phyloP scores from a whole-genome alignment of 2,888 invertebrate genomes.

The Melinopterus prodromus region DNA sequence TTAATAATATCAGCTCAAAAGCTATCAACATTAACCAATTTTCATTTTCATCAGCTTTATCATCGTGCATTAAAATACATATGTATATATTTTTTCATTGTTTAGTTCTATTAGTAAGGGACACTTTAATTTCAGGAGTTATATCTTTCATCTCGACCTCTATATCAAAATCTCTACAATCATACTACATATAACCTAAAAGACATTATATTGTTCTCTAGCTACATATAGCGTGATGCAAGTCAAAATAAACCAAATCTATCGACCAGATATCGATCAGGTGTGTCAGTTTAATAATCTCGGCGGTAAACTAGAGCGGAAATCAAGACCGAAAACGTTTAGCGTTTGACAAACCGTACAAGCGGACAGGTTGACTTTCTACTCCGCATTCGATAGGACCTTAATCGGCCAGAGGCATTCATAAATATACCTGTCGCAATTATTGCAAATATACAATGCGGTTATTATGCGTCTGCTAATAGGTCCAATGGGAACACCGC shows the following conservation, averaged over 20 bases:
- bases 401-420: neutral
- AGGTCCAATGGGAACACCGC: neutral
- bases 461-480: constrained; percentile 4
- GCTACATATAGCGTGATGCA: neutral
- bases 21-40: no score
- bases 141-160: no score
- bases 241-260: neutral
- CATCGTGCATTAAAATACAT: no score
- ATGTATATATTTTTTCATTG: no score
- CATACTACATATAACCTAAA: neutral
- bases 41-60: no score
- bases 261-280: neutral
- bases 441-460: neutral
- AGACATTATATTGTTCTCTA: neutral
- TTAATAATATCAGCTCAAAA: no score
- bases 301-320: neutral
- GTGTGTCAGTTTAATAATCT: neutral
- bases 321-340: neutral
- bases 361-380: constrained; percentile 4
- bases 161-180: neutral
- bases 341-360: neutral
- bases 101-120: no score
- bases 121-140: no score
- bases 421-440: neutral
- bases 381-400: neutral